These are phyloP conservation scores for Thysanoteuthis rhombus DNA, from an alignment of 2,888 invertebrate species.

Conservation along the genomic window DNA sequence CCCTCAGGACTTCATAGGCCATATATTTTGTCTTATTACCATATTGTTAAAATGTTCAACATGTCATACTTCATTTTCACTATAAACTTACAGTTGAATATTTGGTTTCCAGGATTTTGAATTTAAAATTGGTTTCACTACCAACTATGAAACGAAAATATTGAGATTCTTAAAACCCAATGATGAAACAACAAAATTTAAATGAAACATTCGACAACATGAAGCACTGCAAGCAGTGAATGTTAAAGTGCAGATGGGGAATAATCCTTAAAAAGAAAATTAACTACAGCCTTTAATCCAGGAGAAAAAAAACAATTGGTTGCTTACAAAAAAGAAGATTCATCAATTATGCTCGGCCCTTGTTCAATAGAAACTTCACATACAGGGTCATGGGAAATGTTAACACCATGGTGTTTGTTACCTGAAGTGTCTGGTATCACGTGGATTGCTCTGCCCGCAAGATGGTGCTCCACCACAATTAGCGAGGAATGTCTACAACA, in stretches of 20 bases:
- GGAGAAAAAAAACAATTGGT: background rate
- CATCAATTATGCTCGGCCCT: background rate
- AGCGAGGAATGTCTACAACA: background rate
- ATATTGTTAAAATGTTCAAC: background rate
- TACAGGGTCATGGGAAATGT: slow-evolving; percentile 12
- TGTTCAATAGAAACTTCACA: background rate
- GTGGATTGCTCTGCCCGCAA: background rate
- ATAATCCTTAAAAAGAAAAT: background rate
- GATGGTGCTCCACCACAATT: background rate
- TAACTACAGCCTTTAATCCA: slow-evolving; percentile 12
- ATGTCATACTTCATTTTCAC: background rate
- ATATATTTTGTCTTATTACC: too few relatives aligned
- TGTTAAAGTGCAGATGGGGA: too few relatives aligned
- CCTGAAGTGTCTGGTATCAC: background rate
- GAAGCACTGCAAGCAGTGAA: too few relatives aligned
- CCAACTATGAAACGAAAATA: background rate
- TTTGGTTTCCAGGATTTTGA: background rate
- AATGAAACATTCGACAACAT: background rate
- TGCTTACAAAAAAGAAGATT: background rate
- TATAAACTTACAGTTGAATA: too few relatives aligned
- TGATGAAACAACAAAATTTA: background rate
- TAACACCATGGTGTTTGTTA: background rate
- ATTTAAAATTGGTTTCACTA: background rate
- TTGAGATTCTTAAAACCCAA: background rate
- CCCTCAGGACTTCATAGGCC: too few relatives aligned